Evolutionary conservation across 2,797 vertebrate genomes (phyloP), one percentile per base, ranked within the genome.

Genomic region (Eulemur coronatus): DNA sequence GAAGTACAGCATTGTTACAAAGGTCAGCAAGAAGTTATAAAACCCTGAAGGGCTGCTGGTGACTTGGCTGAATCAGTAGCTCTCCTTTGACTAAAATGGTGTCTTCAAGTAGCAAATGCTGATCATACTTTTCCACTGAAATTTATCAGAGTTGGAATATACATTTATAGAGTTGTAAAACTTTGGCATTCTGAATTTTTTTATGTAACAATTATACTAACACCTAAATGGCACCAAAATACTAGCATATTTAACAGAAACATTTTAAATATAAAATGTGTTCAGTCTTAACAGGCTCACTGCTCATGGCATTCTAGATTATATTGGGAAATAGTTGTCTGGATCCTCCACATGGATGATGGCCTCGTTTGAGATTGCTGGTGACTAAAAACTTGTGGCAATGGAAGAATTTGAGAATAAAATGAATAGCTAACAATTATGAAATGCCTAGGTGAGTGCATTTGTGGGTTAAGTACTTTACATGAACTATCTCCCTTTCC

Each of bases 211-310:
- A 65, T 65, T 89, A 81, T 92, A 46, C 1, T 93, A 38, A 87
- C 89, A 90, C 7, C 13, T 84, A 95, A 96, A 94, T 91, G 69
- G 59, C 78, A 97, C 24, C 81, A 89, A 94, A 97, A 90, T 92
- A 91, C 79, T 89, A 48, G 46, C 95, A 97, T 73, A 96, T 65
- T 89, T 86, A 86, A 89, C 57, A 89, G 48, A 96, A 91, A 80
- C 5, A 41, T 84, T 86, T 73, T 92, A 94, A 95, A 59, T 80
- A 35, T n/a, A 97, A 96, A 93, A 86, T 80, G n/a, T 93, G 17
- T 81, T 92, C 67, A n/a, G 67, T 72, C n/a, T 92, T 84, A 38
- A 72, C 79, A 95, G 57, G 7, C 46, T 92, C 61, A n/a, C 17
- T 91, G 43, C 55, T 95, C 35, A 59, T 41, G 65, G 82, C 41